Evolutionary conservation across 2,113 vertebrate species (phyloP).

Genomic region (Condylura cristata): DNA sequence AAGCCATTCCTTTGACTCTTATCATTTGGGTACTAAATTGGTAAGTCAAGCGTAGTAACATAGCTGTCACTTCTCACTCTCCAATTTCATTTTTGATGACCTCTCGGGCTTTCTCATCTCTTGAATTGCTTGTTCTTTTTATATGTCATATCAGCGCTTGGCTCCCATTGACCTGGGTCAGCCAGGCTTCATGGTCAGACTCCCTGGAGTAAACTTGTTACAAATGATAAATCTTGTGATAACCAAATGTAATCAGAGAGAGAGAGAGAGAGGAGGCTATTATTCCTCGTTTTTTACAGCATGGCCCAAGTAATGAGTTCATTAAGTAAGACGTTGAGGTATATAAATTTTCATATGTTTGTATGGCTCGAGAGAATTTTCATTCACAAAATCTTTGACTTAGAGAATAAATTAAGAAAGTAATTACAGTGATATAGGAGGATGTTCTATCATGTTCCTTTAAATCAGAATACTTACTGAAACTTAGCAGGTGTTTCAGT

Average conservation of each 20-base stretch:
- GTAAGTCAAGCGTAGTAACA: constrained; percentile 2
- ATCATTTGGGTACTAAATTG: constrained; percentile 63
- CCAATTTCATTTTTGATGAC: constrained; percentile 1
- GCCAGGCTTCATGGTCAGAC: not conserved
- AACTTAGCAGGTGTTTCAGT: not conserved
- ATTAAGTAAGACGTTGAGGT: constrained; percentile 3
- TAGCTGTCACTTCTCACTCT: not conserved
- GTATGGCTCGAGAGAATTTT: not conserved
- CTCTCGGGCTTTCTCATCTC: not conserved
- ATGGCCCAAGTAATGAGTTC: not conserved
- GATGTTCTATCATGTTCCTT: not conserved
- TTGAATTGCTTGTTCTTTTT: constrained; percentile 36
- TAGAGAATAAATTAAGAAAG: not conserved
- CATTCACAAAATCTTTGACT: not conserved
- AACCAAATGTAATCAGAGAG: constrained; percentile 41
- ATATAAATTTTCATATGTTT: not conserved
- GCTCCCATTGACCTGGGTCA: not conserved
- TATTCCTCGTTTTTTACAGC: not conserved
- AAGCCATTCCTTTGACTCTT: not conserved
- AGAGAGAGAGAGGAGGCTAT: not conserved
- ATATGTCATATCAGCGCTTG: not conserved
- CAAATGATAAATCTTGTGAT: constrained; percentile 33
- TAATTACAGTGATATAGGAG: not conserved
- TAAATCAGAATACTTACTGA: constrained; percentile 13
- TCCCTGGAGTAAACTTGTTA: constrained; percentile 25